These are phyloP conservation scores for Sander vitreus DNA, from an alignment of 2,113 vertebrate species.

Conservation along the genomic window DNA sequence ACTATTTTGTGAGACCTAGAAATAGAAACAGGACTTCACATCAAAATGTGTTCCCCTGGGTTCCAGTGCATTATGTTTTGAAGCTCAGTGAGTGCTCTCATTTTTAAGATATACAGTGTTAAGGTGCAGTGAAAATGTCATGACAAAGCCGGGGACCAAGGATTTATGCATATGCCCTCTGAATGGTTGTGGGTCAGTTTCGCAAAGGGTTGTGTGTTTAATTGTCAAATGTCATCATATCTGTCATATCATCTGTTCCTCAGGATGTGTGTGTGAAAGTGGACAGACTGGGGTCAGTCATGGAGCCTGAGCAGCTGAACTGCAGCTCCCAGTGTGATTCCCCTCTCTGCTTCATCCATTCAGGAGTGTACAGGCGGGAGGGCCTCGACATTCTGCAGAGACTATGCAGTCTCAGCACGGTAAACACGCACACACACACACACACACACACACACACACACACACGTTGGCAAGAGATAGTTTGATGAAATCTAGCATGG, in stretches of 20 bases:
- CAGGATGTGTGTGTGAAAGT: conserved; percentile 69
- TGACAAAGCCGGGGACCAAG: neutral
- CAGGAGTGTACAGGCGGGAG: conserved; percentile 80
- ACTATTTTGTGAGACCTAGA: conserved; percentile 5
- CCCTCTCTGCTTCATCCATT: conserved; percentile 78
- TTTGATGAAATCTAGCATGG: neutral
- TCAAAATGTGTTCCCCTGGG: neutral
- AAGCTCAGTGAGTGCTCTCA: neutral
- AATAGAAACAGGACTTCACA: neutral
- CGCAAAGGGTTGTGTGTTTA: neutral
- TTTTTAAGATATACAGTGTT: neutral
- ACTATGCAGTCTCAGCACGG: conserved; percentile 88
- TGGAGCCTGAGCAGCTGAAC: conserved; percentile 91
- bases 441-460: neutral
- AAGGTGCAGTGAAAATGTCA: neutral
- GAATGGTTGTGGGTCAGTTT: neutral
- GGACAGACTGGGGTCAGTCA: conserved; percentile 69
- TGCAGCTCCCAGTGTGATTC: conserved; percentile 90
- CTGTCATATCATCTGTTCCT: neutral
- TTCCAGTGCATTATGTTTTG: neutral
- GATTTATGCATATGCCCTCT: neutral
- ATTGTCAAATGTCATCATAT: neutral
- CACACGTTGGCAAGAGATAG: neutral
- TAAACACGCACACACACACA: conserved; percentile 67
- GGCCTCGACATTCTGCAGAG: conserved; percentile 83